Evolutionary conservation across 37 sponge, comb jelly and placozoan genomes (phyloP).

Genomic region (Ianthella basta): DNA sequence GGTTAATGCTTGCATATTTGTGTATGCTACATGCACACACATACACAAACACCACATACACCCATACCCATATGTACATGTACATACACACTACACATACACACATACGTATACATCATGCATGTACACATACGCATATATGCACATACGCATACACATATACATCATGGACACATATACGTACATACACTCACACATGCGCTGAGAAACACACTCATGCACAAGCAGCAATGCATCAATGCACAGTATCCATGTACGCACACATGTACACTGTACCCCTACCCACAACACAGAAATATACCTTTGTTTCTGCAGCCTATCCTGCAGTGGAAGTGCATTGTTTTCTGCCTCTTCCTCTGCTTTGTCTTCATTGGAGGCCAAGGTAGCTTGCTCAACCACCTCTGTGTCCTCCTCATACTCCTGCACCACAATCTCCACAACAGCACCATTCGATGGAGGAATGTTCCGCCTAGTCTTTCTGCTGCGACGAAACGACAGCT

Average conservation of each 20-base stretch:
- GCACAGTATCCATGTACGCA: neutral
- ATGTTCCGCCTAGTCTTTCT: too few species aligned
- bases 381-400: neutral
- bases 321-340: neutral
- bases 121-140: neutral
- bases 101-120: constrained; percentile 10
- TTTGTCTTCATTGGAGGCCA: neutral
- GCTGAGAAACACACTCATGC: neutral
- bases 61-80: neutral
- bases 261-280: neutral
- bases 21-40: constrained; percentile 15
- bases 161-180: too few species aligned
- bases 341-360: neutral
- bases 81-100: constrained; percentile 18
- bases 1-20: too few species aligned
- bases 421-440: too few species aligned
- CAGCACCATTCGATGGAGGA: too few species aligned
- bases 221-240: neutral
- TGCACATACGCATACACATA: neutral
- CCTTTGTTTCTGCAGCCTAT: constrained; percentile 1
- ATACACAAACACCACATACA: constrained; percentile 19
- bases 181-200: too few species aligned
- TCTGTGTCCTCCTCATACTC: neutral
- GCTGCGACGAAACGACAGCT: too few species aligned
- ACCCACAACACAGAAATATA: neutral